These are phyloP conservation scores for Hippopotamus amphibius DNA, from an alignment of 2,113 vertebrate genomes.

Conservation along the genomic window DNA sequence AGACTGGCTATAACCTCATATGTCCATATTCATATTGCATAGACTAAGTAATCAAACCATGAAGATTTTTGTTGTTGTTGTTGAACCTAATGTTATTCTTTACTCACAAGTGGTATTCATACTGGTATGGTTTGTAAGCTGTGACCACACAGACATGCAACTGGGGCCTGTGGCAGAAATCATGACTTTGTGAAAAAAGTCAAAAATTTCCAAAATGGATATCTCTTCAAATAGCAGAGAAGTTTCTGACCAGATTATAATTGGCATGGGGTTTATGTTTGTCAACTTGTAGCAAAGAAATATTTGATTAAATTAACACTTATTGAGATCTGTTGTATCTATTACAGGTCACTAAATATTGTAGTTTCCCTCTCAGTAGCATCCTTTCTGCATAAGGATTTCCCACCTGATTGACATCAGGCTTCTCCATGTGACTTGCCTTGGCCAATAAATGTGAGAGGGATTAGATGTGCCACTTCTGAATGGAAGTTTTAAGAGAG, in stretches of 20 bases:
- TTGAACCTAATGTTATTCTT: not conserved
- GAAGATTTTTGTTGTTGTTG: not conserved
- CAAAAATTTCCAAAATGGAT: not conserved
- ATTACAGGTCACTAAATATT: not conserved
- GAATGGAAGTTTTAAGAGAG: not conserved
- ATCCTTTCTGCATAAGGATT: not conserved
- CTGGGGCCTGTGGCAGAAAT: not conserved
- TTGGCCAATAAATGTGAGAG: not conserved
- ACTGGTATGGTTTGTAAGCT: not conserved
- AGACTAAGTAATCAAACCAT: not conserved
- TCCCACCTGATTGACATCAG: not conserved
- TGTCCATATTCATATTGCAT: not conserved
- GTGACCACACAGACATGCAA: not conserved
- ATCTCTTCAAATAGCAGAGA: slow-evolving; percentile 27
- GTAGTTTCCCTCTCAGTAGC: not conserved
- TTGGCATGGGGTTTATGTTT: not conserved
- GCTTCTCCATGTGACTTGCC: not conserved
- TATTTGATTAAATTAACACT: not conserved
- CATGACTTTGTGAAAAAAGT: not conserved
- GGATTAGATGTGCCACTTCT: not conserved
- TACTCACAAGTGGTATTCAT: not conserved
- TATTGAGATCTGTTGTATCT: not conserved
- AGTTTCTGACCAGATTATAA: slow-evolving; percentile 50
- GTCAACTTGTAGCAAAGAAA: slow-evolving; percentile 29
- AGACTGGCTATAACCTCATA: not conserved